Percentiles rank a stretch among this genome's conserved stretches.
These are phyloP conservation scores for Tryphoninae sp. DNA, from an alignment of 2,888 invertebrate genomes.

Conservation along the genomic window DNA sequence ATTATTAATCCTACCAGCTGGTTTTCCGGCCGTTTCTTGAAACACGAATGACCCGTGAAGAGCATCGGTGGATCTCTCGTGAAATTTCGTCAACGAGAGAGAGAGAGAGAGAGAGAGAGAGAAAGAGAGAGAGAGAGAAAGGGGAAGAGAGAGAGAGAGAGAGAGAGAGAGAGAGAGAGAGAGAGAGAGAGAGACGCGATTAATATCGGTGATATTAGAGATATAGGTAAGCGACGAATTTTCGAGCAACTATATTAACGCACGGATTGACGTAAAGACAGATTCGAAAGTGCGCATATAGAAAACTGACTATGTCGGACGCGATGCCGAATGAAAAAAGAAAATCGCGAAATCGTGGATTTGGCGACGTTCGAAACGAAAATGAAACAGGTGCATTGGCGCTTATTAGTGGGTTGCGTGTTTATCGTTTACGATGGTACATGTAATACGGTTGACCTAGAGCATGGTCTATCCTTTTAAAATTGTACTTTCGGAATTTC, in stretches of 20 bases:
- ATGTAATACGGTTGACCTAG: constrained; percentile 29
- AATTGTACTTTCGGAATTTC: constrained; percentile 1
- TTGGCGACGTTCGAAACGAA: not conserved
- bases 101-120: not conserved
- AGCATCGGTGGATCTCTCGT: constrained; percentile 18
- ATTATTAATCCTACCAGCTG: constrained; percentile 59
- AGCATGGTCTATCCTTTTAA: constrained; percentile 18
- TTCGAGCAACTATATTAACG: not conserved
- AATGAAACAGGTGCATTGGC: constrained; percentile 7
- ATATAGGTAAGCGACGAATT: constrained; percentile 6
- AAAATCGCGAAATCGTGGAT: not conserved
- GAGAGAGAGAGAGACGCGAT: constrained; percentile 20
- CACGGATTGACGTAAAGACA: not conserved
- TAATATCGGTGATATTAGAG: constrained; percentile 20
- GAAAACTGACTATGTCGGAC: not conserved
- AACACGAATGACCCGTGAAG: constrained; percentile 45
- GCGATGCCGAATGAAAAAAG: not conserved
- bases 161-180: too few species aligned
- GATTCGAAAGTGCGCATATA: not conserved
- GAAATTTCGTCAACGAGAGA: constrained; percentile 20
- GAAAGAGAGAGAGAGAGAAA: too few species aligned
- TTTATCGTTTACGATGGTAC: not conserved
- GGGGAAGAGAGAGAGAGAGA: too few species aligned
- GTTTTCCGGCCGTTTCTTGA: constrained; percentile 25
- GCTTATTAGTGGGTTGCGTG: constrained; percentile 4